Conservation (phyloP, 2,888 invertebrate genomes). For the Julus scandinavius region DNA sequence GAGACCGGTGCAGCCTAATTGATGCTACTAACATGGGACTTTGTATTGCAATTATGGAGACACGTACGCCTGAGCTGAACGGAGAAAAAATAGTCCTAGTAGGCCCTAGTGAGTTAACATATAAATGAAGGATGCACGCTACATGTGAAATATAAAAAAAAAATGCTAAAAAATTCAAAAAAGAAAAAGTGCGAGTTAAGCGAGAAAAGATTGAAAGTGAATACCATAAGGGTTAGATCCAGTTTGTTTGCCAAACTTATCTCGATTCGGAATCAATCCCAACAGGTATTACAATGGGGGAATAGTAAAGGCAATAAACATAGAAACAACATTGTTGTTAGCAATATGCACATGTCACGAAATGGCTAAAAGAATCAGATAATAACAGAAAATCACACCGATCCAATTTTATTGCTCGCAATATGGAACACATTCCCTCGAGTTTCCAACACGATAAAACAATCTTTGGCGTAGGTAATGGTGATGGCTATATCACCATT, state of each 20-base stretch:
- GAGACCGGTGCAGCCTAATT: conserved; percentile 40
- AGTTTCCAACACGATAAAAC: background rate
- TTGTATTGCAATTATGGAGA: conserved; percentile 45
- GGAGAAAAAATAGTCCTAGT: conserved; percentile 4
- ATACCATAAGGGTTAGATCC: conserved; percentile 7
- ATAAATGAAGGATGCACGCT: conserved; percentile 19
- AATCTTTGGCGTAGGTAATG: too few species aligned
- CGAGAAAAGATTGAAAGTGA: conserved; percentile 42
- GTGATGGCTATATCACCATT: too few species aligned
- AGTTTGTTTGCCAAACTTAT: conserved; percentile 23
- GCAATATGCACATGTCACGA: background rate
- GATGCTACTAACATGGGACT: conserved; percentile 46
- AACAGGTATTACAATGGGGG: background rate
- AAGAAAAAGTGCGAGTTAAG: background rate
- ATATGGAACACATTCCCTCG: background rate
- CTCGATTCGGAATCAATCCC: conserved; percentile 29
- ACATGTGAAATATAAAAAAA: background rate
- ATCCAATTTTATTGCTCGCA: background rate
- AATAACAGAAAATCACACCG: background rate
- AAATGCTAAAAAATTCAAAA: conserved; percentile 24
- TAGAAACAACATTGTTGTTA: background rate
- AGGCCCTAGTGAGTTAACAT: conserved; percentile 37
- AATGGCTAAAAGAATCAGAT: background rate
- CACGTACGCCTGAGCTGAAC: conserved; percentile 20
- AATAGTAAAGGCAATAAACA: background rate